Conservation (phyloP, 2,113 vertebrate species). For the Dromiciops gliroides region DNA sequence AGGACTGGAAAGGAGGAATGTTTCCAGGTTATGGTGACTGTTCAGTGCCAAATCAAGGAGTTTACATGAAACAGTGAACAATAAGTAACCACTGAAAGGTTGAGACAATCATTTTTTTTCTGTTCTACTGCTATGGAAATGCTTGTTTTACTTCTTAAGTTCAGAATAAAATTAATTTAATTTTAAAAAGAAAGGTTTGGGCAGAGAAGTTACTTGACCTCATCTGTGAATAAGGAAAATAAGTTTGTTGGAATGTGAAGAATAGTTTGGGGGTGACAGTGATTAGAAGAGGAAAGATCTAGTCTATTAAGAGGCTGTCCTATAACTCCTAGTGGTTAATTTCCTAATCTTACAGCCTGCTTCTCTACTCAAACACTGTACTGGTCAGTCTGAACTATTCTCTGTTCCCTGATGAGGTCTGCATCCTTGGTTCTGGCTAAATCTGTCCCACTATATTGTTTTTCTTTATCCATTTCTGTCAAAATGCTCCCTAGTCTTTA, state of each 20-base stretch:
- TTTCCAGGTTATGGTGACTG: not conserved
- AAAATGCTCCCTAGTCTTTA: not conserved
- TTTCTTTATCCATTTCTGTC: not conserved
- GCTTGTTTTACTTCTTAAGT: not conserved
- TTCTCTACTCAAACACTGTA: not conserved
- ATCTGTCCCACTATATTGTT: not conserved
- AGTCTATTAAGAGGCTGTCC: not conserved
- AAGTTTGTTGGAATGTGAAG: not conserved
- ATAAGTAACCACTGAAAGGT: not conserved
- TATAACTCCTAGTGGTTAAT: not conserved
- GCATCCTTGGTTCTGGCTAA: not conserved
- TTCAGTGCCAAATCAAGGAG: not conserved
- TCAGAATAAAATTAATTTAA: not conserved
- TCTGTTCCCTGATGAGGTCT: not conserved
- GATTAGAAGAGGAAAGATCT: not conserved
- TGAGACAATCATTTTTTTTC: not conserved
- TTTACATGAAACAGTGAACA: not conserved
- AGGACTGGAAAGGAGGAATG: not conserved
- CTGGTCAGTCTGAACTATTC: not conserved
- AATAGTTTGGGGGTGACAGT: not conserved
- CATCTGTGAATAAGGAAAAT: not conserved
- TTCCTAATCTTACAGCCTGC: not conserved
- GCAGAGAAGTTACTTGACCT: not conserved
- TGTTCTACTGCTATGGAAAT: not conserved
- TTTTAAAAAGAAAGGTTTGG: not conserved